These are phyloP conservation scores for Grantiella picta DNA, from an alignment of 2,113 vertebrate genomes.

Conservation along the genomic window DNA sequence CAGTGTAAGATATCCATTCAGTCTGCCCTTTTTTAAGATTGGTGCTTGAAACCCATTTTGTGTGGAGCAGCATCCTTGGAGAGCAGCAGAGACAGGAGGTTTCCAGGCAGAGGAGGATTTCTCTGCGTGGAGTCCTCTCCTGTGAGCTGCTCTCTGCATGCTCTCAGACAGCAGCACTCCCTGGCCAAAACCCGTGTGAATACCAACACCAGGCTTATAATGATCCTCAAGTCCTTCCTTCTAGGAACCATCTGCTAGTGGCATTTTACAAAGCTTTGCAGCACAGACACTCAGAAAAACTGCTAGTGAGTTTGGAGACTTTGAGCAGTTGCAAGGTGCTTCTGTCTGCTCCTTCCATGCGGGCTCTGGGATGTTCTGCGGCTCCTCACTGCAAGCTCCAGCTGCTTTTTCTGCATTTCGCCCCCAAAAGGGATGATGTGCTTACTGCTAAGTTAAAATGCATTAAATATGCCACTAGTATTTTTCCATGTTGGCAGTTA, in stretches of 20 bases:
- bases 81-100: background rate
- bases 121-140: background rate
- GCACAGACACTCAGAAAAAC: background rate
- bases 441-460: slow-evolving; percentile 11
- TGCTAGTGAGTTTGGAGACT: background rate
- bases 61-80: background rate
- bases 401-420: background rate
- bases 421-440: background rate
- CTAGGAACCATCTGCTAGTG: background rate
- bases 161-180: background rate
- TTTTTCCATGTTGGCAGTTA: slow-evolving; percentile 57
- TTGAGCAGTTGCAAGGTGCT: background rate
- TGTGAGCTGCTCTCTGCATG: background rate
- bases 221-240: background rate
- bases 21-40: background rate
- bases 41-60: background rate
- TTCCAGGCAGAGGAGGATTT: background rate
- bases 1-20: background rate
- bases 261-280: background rate
- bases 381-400: background rate
- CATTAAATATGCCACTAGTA: slow-evolving; percentile 17
- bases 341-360: background rate
- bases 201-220: background rate
- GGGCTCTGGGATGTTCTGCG: background rate
- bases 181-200: background rate